Evolutionary conservation across 2,888 invertebrate genomes (phyloP).

Genomic region (Drosophila seclusa): DNA sequence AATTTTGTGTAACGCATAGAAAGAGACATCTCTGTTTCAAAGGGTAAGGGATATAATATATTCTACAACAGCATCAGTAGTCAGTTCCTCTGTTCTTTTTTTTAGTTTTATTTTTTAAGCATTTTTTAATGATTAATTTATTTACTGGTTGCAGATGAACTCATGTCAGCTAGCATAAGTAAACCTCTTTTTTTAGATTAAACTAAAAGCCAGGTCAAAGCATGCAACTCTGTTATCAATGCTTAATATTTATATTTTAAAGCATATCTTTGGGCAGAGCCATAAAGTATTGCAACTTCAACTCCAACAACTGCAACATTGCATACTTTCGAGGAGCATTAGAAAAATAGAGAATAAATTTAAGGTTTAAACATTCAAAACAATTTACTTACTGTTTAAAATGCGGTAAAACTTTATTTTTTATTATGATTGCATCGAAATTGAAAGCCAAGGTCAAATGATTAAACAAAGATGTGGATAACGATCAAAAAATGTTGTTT

Average conservation of each 20-base stretch:
- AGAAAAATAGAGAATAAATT: neutral
- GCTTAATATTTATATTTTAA: neutral
- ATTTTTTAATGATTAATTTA: too few species aligned
- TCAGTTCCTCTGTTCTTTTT: neutral
- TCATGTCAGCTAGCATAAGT: too few species aligned
- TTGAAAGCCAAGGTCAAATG: neutral
- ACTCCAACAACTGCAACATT: neutral
- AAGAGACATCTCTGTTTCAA: neutral
- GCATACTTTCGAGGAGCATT: constrained; percentile 8
- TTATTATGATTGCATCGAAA: neutral
- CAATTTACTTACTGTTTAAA: neutral
- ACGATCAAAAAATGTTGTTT: neutral
- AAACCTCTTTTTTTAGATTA: too few species aligned
- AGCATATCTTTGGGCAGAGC: constrained; percentile 5
- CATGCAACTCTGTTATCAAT: neutral
- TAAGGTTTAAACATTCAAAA: neutral
- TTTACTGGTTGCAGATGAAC: too few species aligned
- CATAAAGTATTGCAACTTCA: neutral
- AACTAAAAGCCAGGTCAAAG: neutral
- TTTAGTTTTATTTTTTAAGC: accelerated
- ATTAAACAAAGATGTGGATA: neutral
- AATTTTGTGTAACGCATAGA: neutral
- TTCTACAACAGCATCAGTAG: neutral
- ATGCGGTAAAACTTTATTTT: neutral
- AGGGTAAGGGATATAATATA: neutral